A percentile compares a stretch with the other conserved stretches of the same genome.
Evolutionary conservation across 1,140 invertebrate species (phyloP).

Genomic region (Drosophila nikananu): DNA sequence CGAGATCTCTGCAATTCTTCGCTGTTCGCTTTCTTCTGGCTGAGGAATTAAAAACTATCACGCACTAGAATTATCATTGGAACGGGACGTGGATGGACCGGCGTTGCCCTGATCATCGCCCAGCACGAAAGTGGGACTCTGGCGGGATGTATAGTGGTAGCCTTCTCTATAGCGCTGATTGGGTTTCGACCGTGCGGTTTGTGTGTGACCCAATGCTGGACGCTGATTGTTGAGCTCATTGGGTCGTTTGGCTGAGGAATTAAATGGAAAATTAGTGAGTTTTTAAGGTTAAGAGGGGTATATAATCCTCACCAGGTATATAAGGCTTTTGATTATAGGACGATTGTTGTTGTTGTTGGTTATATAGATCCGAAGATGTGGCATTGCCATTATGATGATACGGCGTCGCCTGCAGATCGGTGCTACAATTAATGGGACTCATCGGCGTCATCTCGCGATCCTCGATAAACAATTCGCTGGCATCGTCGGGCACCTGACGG

Average conservation of each 20-base stretch:
- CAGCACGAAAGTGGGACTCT: constrained; percentile 85
- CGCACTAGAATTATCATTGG: constrained; percentile 86
- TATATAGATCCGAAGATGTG: constrained; percentile 75
- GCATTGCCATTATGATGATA: constrained; percentile 83
- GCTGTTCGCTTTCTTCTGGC: constrained; percentile 21
- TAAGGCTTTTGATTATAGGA: constrained; percentile 86
- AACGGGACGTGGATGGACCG: constrained; percentile 85
- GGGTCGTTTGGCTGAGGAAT: constrained; percentile 80
- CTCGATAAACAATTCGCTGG: constrained; percentile 85
- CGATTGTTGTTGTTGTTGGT: constrained; percentile 85
- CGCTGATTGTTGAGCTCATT: constrained; percentile 85
- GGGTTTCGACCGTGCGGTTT: constrained; percentile 84
- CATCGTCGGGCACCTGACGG: constrained; percentile 86
- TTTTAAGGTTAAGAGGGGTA: not conserved
- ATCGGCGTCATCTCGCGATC: constrained; percentile 86
- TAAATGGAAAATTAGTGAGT: not conserved
- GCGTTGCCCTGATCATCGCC: constrained; percentile 79
- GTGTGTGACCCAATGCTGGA: constrained; percentile 84
- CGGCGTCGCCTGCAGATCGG: constrained; percentile 73
- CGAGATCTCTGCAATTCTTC: constrained; percentile 32
- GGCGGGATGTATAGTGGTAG: constrained; percentile 85
- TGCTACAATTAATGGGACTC: constrained; percentile 82
- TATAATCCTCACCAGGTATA: constrained; percentile 84
- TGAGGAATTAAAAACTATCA: constrained; percentile 85
- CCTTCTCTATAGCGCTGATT: constrained; percentile 85